Percentiles rank a stretch among this genome's conserved stretches.
phyloP scores from a whole-genome alignment of 2,113 vertebrate species.

The Cynoglossus semilaevis region DNA sequence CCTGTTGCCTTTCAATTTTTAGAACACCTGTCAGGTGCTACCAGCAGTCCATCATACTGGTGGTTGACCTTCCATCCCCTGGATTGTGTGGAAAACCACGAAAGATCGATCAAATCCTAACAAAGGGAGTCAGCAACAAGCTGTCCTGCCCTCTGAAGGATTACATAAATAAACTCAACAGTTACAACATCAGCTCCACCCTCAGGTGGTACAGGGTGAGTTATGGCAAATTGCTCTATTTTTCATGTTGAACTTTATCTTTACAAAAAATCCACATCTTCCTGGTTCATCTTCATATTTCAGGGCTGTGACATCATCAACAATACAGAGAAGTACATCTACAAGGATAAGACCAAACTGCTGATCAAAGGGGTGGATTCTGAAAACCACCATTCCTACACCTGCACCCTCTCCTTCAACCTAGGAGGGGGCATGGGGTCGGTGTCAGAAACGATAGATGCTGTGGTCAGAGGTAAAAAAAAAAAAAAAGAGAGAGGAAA shows the following conservation, averaged over 20 bases:
- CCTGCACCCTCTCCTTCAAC: constrained; percentile 74
- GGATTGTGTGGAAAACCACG: constrained; percentile 41
- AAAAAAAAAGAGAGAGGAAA: too few species aligned
- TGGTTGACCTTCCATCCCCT: constrained; percentile 25
- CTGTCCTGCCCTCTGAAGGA: constrained; percentile 78
- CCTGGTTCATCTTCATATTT: not conserved
- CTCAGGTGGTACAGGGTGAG: constrained; percentile 87
- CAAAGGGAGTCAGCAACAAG: constrained; percentile 21
- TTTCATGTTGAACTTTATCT: not conserved
- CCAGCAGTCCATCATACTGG: constrained; percentile 48
- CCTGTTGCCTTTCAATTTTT: too few species aligned
- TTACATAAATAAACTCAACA: constrained; percentile 66
- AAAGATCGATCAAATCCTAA: not conserved
- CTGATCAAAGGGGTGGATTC: constrained; percentile 32
- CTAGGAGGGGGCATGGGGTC: constrained; percentile 68
- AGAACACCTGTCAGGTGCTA: constrained; percentile 64
- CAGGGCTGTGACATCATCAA: constrained; percentile 53
- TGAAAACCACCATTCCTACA: constrained; percentile 76
- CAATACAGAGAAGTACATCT: constrained; percentile 48
- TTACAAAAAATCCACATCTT: not conserved
- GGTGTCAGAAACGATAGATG: constrained; percentile 75
- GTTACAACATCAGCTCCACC: constrained; percentile 62
- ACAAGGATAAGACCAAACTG: constrained; percentile 40
- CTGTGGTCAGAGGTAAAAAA: constrained; percentile 70
- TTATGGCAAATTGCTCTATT: not conserved